A percentile compares a stretch with the other conserved stretches of the same genome.
These are phyloP conservation scores for Sylvicapra grimmia DNA, from an alignment of 2,113 vertebrate genomes.

Conservation along the genomic window DNA sequence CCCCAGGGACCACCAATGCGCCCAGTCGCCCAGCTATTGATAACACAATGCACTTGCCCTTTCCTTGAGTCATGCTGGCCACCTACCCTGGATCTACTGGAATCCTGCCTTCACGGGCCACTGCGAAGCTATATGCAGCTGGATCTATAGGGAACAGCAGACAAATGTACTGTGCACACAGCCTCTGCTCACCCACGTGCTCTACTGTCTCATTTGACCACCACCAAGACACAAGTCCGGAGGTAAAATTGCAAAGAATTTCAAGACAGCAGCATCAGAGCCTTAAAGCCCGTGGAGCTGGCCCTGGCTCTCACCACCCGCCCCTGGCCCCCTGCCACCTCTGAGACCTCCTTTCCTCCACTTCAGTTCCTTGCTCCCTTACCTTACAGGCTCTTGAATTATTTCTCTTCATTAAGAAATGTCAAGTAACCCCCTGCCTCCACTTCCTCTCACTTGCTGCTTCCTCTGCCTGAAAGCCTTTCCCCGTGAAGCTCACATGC, in stretches of 20 bases:
- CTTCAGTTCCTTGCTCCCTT: background rate
- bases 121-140: accelerated
- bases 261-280: background rate
- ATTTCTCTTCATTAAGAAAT: background rate
- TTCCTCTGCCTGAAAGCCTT: background rate
- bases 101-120: background rate
- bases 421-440: background rate
- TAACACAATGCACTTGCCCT: background rate
- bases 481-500: accelerated
- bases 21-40: background rate
- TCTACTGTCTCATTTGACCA: background rate
- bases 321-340: background rate
- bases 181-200: background rate
- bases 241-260: background rate
- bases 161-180: accelerated
- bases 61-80: background rate
- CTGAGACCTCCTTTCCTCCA: background rate
- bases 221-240: background rate
- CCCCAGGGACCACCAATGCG: accelerated
- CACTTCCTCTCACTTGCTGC: background rate
- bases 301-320: accelerated
- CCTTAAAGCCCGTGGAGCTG: background rate
- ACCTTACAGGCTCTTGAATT: background rate
- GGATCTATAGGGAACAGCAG: background rate
- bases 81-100: too few relatives aligned